phyloP scores from a whole-genome alignment of 2,113 vertebrate species.

The Malaclemys terrapin region DNA sequence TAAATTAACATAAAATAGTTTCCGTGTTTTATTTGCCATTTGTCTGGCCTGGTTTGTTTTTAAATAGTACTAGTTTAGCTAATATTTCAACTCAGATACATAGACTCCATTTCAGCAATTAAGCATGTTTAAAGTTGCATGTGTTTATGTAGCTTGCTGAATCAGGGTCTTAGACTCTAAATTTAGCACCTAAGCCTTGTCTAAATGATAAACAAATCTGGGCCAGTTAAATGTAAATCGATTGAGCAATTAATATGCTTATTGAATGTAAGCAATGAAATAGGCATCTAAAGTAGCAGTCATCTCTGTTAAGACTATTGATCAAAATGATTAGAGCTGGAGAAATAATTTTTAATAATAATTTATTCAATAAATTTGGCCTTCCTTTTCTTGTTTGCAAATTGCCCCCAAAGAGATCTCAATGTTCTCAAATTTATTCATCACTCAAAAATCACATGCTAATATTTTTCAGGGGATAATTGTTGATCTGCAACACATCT shows the following conservation, averaged over 20 bases:
- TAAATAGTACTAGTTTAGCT: neutral
- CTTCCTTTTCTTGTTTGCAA: neutral
- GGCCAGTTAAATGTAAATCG: neutral
- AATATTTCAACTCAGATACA: neutral
- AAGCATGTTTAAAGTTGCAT: neutral
- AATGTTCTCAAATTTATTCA: neutral
- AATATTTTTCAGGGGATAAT: accelerated
- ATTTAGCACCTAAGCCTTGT: neutral
- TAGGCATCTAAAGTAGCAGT: neutral
- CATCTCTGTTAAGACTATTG: neutral
- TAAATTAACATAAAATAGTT: neutral
- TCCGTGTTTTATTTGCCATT: neutral
- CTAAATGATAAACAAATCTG: neutral
- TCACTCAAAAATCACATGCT: neutral
- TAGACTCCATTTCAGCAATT: neutral
- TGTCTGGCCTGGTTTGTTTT: neutral
- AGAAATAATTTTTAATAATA: neutral
- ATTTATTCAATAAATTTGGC: neutral
- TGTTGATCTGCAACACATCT: neutral
- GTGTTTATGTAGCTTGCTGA: neutral
- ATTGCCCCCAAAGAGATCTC: neutral
- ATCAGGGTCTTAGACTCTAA: neutral
- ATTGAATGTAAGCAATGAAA: neutral
- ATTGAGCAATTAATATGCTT: neutral
- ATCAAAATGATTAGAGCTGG: neutral